Evolutionary conservation across 2,888 invertebrate genomes (phyloP), one percentile per base, ranked within the genome.

Genomic region (Tanypteryx hageni): DNA sequence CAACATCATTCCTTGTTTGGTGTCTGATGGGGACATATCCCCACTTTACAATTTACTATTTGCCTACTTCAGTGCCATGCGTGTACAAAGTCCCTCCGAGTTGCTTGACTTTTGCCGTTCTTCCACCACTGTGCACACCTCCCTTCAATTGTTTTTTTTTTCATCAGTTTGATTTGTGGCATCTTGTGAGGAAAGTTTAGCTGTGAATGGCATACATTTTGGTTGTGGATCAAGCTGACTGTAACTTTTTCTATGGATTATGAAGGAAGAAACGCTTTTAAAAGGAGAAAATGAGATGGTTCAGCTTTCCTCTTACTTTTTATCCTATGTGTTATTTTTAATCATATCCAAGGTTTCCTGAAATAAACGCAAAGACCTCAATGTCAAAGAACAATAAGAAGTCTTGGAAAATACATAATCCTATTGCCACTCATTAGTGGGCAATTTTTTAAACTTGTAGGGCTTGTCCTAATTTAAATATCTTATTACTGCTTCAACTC

Each of bases 391-490:
- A n/a, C 61, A 89, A 13, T 61, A 31, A 10, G 64, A 89, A 89
- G 44, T 86, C 61, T 10, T 68, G 86, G 61, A 27, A 31, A 64
- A 89, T 44, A 64, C 64, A 64, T 89, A 76, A 22, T 76, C 76
- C 76, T 76, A 76, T 76, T 27, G 22, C 76, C 22, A 76, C 76
- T 27, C 59, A 64, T 64, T 64, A 89, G 44, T 68, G 89, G 89
- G 89, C 89, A 64, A 64, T 68, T 76, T 44, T 64, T 68, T 13
- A 89, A 89, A 89, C 44, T n/a, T 68, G 44, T 89, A 64, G 64
- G 64, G 89, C 64, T 64, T 89, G 89, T 89, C 89, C n/a, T 89
- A 13, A 64, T 89, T 64, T 89, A 44, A 89, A 68, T 89, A 89
- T 83, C 83, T 57, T 83, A 44, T 89, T 64, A 89, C 64, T 89